Conservation (phyloP, 2,797 vertebrate species). For the Myoxocephalus aenaeus region DNA sequence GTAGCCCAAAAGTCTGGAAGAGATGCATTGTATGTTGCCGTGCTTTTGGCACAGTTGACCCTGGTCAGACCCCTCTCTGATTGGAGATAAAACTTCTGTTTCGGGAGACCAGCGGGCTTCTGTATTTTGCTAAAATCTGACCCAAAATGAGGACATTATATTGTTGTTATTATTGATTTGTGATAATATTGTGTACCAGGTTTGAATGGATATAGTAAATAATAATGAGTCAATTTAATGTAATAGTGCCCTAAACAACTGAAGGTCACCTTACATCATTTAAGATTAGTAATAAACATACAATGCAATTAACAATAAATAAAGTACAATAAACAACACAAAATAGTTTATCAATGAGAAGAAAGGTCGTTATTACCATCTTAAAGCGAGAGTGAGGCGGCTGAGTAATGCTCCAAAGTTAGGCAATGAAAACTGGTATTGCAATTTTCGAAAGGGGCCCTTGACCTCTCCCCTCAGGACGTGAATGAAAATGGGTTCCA, state of each 20-base stretch:
- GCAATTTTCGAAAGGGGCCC: too few species aligned
- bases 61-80: slow-evolving; percentile 34
- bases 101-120: slow-evolving; percentile 7
- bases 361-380: not conserved
- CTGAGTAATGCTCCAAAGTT: too few species aligned
- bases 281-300: not conserved
- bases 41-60: slow-evolving; percentile 48
- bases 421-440: too few species aligned
- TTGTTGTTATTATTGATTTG: not conserved
- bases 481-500: too few species aligned
- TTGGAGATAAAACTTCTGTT: slow-evolving; percentile 36
- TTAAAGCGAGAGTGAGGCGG: too few species aligned
- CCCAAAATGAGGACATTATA: slow-evolving; percentile 1
- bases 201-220: not conserved
- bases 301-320: not conserved
- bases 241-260: not conserved
- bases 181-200: not conserved
- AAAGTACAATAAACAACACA: not conserved
- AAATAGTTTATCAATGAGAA: not conserved
- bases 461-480: too few species aligned
- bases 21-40: slow-evolving; percentile 43
- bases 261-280: not conserved
- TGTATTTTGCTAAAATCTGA: slow-evolving; percentile 16
- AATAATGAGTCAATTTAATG: not conserved
- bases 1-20: slow-evolving; percentile 54